These are phyloP conservation scores for Eulithis prunata DNA, from an alignment of 2,888 invertebrate genomes.

Conservation along the genomic window DNA sequence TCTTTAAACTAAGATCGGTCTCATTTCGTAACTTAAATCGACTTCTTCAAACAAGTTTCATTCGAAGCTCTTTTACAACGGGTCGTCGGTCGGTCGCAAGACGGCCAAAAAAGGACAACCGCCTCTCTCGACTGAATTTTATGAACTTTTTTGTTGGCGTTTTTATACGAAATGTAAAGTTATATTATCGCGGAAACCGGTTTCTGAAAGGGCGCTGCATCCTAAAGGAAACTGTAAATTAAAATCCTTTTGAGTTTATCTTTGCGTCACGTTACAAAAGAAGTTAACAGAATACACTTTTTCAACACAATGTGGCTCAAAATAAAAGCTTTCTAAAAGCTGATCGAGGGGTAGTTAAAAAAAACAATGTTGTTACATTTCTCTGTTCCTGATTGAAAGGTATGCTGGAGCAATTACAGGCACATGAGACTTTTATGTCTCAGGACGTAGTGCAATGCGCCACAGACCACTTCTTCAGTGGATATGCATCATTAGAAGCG, in stretches of 20 bases:
- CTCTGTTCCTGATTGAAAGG: too few relatives aligned
- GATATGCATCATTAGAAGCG: too few relatives aligned
- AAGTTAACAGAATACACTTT: conserved; percentile 19
- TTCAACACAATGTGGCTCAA: neutral
- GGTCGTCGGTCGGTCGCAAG: conserved; percentile 49
- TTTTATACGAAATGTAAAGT: conserved; percentile 67
- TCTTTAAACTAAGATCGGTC: conserved; percentile 49
- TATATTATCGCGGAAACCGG: conserved; percentile 57
- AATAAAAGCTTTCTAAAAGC: neutral
- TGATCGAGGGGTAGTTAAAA: neutral
- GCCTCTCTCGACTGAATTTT: conserved; percentile 65
- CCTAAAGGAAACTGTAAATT: conserved; percentile 61
- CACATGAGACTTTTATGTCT: too few relatives aligned
- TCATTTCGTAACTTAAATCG: conserved; percentile 76
- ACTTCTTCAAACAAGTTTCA: conserved; percentile 75
- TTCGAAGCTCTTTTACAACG: conserved; percentile 62
- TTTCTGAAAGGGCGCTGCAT: conserved; percentile 60
- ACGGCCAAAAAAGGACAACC: conserved; percentile 70
- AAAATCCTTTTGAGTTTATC: conserved; percentile 52
- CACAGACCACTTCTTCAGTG: too few relatives aligned
- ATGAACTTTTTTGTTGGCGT: conserved; percentile 73
- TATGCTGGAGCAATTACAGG: too few relatives aligned
- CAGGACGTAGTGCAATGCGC: too few relatives aligned
- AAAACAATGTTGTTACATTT: neutral
- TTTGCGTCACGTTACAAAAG: conserved; percentile 44